Conservation (phyloP, 35 echinoderm and acorn worm genomes). For the Holothuria glaberrima region DNA sequence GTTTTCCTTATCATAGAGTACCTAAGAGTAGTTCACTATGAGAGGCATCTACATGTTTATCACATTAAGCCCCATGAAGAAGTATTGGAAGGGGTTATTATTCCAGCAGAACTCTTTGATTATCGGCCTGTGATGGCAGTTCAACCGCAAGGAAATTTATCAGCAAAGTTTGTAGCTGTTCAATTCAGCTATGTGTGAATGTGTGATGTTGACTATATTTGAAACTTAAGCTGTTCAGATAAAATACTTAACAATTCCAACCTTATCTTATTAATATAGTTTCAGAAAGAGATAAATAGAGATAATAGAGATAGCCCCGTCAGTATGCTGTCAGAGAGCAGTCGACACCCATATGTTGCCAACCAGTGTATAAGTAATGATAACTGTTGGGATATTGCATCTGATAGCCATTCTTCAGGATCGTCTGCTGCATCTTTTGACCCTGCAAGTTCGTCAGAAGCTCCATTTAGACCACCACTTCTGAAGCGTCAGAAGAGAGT, state of each 20-base stretch:
- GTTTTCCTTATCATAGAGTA: conserved; percentile 33
- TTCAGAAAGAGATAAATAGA: too few species aligned
- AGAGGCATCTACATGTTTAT: conserved; percentile 50
- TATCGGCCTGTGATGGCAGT: conserved; percentile 15
- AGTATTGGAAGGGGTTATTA: background rate
- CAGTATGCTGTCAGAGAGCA: background rate
- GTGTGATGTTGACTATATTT: background rate
- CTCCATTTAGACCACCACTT: too few species aligned
- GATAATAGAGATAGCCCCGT: background rate
- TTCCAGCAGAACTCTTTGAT: conserved; percentile 26
- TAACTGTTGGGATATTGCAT: too few species aligned
- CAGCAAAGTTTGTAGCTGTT: background rate
- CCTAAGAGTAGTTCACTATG: conserved; percentile 1
- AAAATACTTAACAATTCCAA: background rate
- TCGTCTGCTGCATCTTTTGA: too few species aligned
- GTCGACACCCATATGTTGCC: too few species aligned
- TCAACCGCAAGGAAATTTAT: background rate
- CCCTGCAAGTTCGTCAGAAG: background rate
- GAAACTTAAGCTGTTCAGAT: background rate
- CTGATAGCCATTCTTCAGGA: too few species aligned
- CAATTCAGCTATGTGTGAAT: background rate
- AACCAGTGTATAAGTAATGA: too few species aligned
- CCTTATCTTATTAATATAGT: background rate
- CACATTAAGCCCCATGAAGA: background rate
- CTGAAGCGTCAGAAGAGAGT: too few species aligned